Conservation (phyloP, 2,113 vertebrate genomes). For the Coptodon rendalli region DNA sequence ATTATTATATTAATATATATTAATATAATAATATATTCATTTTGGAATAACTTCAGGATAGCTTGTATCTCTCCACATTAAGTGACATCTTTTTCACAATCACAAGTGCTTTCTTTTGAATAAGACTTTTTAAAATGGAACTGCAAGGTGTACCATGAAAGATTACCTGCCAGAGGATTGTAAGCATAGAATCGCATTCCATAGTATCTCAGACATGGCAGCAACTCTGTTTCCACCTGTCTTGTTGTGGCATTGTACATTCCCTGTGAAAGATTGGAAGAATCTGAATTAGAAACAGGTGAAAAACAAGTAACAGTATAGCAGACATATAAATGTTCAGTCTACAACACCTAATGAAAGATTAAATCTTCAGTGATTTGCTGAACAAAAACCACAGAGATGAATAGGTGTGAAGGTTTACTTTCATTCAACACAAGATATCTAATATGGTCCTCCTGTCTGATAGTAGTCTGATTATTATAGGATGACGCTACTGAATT, state of each 20-base stretch:
- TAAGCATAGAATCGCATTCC: slow-evolving; percentile 90
- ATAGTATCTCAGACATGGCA: slow-evolving; percentile 83
- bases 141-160: background rate
- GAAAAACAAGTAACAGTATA: background rate
- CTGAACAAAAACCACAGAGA: background rate
- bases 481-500: background rate
- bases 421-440: background rate
- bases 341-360: background rate
- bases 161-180: slow-evolving; percentile 88
- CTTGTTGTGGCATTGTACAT: slow-evolving; percentile 96
- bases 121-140: background rate
- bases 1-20: no score
- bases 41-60: background rate
- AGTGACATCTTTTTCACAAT: background rate
- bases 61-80: background rate
- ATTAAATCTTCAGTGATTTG: background rate
- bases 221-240: slow-evolving; percentile 85
- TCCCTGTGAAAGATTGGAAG: slow-evolving; percentile 69
- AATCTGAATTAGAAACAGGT: background rate
- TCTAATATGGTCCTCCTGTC: background rate
- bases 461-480: background rate
- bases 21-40: background rate
- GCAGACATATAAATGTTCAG: background rate
- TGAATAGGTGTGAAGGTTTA: background rate
- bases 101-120: background rate